These are phyloP conservation scores for Sphecodes monilicornis DNA, from an alignment of 2,888 invertebrate genomes.

Conservation along the genomic window DNA sequence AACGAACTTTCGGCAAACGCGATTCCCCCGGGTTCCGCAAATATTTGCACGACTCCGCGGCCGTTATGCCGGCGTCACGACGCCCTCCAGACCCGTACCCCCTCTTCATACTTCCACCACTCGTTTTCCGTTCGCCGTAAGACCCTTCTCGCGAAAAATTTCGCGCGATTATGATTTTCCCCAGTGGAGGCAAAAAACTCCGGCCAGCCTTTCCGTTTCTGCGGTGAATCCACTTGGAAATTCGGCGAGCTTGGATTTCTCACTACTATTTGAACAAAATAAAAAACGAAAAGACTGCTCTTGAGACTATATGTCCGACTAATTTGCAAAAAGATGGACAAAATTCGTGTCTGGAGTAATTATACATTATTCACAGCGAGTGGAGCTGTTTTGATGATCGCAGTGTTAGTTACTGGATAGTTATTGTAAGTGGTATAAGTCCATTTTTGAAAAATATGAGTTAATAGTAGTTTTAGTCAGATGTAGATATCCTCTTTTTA, in stretches of 20 bases:
- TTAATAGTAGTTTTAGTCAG: too few species aligned
- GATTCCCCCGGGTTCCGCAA: slow-evolving; percentile 58
- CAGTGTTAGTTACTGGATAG: too few species aligned
- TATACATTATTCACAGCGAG: not conserved
- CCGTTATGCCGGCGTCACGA: slow-evolving; percentile 38
- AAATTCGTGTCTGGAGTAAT: not conserved
- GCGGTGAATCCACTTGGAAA: slow-evolving; percentile 2
- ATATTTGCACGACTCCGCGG: slow-evolving; percentile 57
- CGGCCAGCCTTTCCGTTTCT: not conserved
- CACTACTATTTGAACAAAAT: not conserved
- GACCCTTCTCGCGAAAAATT: slow-evolving; percentile 39
- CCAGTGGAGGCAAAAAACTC: not conserved
- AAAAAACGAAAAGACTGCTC: not conserved
- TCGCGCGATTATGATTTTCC: slow-evolving; percentile 42
- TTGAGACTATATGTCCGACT: not conserved
- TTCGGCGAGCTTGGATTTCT: not conserved
- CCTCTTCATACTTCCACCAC: not conserved
- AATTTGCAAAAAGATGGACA: not conserved
- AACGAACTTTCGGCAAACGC: slow-evolving; percentile 63
- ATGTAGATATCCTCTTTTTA: too few species aligned
- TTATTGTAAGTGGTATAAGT: too few species aligned
- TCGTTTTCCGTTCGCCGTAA: not conserved
- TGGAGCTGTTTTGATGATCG: too few species aligned
- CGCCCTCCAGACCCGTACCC: not conserved
- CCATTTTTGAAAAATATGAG: too few species aligned